These are phyloP conservation scores for Sesamia inferens DNA, from an alignment of 2,888 invertebrate genomes.

Conservation along the genomic window DNA sequence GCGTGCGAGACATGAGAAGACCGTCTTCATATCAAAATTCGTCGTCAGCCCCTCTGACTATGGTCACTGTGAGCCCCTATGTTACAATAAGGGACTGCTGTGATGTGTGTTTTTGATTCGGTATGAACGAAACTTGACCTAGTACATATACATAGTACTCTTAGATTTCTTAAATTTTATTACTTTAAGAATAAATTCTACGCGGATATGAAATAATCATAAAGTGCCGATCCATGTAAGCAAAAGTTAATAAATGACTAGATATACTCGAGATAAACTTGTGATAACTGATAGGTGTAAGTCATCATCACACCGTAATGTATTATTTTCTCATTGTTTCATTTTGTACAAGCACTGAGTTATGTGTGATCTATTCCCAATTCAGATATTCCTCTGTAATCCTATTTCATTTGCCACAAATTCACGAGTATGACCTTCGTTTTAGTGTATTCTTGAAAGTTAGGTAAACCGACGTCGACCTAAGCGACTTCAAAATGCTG, in stretches of 20 bases:
- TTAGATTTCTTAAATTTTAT: neutral
- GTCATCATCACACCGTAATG: constrained; percentile 34
- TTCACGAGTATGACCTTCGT: neutral
- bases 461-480: neutral
- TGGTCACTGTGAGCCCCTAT: neutral
- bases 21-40: neutral
- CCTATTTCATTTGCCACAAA: constrained; percentile 4
- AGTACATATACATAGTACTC: no score
- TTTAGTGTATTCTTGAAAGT: neutral
- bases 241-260: constrained; percentile 46
- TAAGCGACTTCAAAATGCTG: neutral
- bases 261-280: constrained; percentile 54
- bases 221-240: constrained; percentile 47
- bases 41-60: neutral
- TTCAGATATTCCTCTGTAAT: constrained; percentile 8
- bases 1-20: neutral
- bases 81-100: neutral
- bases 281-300: constrained; percentile 43
- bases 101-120: neutral
- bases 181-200: constrained; percentile 21
- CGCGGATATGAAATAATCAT: constrained; percentile 22
- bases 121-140: neutral
- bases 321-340: constrained; percentile 27
- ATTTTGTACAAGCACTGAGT: constrained; percentile 9
- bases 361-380: constrained; percentile 7